Percentiles rank a stretch among this genome's conserved stretches.
Evolutionary conservation across 2,797 vertebrate genomes (phyloP).

Genomic region (Cyprinella venusta): DNA sequence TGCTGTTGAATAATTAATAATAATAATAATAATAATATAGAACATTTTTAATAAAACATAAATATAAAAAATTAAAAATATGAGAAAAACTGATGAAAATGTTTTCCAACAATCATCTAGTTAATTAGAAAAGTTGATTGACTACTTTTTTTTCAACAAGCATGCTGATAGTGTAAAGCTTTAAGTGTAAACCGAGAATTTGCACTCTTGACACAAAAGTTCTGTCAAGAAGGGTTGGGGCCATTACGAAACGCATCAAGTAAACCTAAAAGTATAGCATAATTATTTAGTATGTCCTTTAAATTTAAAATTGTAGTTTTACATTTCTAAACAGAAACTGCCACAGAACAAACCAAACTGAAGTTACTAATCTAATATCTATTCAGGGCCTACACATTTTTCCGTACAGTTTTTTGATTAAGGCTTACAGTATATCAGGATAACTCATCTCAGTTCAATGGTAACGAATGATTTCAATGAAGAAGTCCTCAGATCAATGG

Average conservation of each 20-base stretch:
- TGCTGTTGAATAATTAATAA: too few species aligned
- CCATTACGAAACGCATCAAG: background rate
- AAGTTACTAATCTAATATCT: background rate
- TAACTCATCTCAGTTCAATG: conserved; percentile 4
- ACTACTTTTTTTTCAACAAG: background rate
- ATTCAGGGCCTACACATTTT: background rate
- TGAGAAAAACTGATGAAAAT: background rate
- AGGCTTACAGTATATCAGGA: background rate
- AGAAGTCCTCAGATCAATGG: too few species aligned
- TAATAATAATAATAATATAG: background rate
- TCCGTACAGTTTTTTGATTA: background rate
- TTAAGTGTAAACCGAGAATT: background rate
- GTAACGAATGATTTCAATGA: background rate
- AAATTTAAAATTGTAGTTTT: too few species aligned
- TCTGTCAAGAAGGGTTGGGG: background rate
- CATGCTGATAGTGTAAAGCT: background rate
- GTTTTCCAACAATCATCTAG: background rate
- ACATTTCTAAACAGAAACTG: background rate
- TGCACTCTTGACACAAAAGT: background rate
- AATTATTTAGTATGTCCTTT: background rate
- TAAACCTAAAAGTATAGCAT: background rate
- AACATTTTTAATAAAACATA: background rate
- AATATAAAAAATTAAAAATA: background rate
- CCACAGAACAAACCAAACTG: background rate
- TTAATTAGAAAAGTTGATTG: background rate